Base-by-base conservation (phyloP, 2,797 vertebrate species). In the Caiman crocodilus region DNA sequence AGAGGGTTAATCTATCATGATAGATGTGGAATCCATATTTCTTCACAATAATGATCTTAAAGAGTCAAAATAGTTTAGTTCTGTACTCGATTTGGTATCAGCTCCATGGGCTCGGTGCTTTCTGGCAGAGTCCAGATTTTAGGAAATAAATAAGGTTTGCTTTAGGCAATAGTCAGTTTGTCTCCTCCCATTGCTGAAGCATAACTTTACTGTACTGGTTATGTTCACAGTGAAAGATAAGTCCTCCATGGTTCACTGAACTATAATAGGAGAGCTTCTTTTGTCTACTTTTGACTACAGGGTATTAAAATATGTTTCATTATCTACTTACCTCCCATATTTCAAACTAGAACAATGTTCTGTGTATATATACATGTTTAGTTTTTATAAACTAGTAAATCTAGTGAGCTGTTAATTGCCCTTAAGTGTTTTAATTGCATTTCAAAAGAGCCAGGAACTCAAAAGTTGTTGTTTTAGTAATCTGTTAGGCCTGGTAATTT, bases 391-490 rank as follows among this genome's bases (percentile, higher is more conserved):
- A 91, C 42, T 69, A 59, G 61, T 88, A 9, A 23, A 60, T 87
- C 79, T 20, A 76, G 20, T 73, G 78, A 93, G 58, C 77, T 78
- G 87, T 91, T 95, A 90, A 90, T 91, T 92, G 87, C 30, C 80
- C 92, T 21, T 30, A 69, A 59, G 11, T 28, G 69, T 82, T 32
- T 74, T 2, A 1, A 15, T 84, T 87, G 87, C 84, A 73, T 82
- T 78, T 90, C 89, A 58, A 90, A 94, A 91, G 78, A 42, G 74
- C 6, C 7, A 12, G 76, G 64, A 93, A 35, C 32, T 88, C 61
- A 57, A 5, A 50, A 21, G 28, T 20, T 16, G 23, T 76, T 91
- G 79, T 76, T 91, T 75, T 57, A 60, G 76, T 78, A 92, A 58
- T 89, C 78, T 84, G 5, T 80, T 91, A 61, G 88, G 60, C 10